Conservation (phyloP, 2,113 vertebrate genomes). For the Puntigrus tetrazona region DNA sequence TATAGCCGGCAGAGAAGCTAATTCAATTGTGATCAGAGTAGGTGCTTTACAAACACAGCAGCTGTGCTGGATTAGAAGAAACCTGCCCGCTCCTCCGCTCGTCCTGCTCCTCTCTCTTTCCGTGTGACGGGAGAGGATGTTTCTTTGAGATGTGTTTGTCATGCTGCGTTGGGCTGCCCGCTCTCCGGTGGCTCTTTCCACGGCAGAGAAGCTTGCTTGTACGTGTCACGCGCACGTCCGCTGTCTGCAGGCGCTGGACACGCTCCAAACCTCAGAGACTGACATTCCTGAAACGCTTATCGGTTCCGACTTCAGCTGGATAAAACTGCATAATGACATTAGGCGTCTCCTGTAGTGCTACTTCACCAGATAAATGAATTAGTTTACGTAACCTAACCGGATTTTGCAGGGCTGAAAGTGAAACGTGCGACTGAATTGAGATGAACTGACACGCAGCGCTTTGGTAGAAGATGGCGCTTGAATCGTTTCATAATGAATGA, state of each 20-base stretch:
- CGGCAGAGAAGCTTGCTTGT: slow-evolving; percentile 3
- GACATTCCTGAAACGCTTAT: too few relatives aligned
- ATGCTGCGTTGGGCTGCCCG: slow-evolving; percentile 33
- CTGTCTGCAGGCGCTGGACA: slow-evolving; percentile 41
- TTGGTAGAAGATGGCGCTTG: too few relatives aligned
- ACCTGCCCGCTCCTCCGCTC: slow-evolving; percentile 36
- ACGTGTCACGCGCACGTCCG: slow-evolving; percentile 35
- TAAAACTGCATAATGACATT: too few relatives aligned
- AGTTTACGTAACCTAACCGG: too few relatives aligned
- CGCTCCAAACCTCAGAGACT: too few relatives aligned
- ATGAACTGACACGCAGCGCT: too few relatives aligned
- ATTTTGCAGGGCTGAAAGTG: neutral
- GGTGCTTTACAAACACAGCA: slow-evolving; percentile 44
- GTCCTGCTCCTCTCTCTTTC: slow-evolving; percentile 24
- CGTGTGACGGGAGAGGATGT: neutral
- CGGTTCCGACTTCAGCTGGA: too few relatives aligned
- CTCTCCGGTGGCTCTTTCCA: slow-evolving; percentile 61
- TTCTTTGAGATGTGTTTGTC: slow-evolving; percentile 52
- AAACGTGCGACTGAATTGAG: too few relatives aligned
- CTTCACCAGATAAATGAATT: too few relatives aligned
- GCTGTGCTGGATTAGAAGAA: slow-evolving; percentile 4
- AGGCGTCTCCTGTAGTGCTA: too few relatives aligned
- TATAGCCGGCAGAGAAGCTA: slow-evolving; percentile 71
- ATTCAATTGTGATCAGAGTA: slow-evolving; percentile 75
- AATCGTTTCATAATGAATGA: too few relatives aligned